Percentiles rank a stretch among this genome's conserved stretches.
phyloP scores from a whole-genome alignment of 2,797 vertebrate species.

The Chelon labrosus region DNA sequence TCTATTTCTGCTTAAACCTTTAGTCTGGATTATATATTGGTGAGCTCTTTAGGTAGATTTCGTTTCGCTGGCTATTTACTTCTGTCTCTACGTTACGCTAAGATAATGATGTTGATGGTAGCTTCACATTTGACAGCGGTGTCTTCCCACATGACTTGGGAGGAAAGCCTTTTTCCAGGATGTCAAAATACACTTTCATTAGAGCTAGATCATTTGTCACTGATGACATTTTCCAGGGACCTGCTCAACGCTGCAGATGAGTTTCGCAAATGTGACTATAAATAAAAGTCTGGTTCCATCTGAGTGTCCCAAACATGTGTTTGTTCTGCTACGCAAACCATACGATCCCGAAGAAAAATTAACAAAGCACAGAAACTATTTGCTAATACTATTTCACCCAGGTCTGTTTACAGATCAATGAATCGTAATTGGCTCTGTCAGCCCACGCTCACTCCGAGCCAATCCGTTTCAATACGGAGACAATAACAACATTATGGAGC shows the following conservation, averaged over 20 bases:
- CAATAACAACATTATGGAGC: conserved; percentile 77
- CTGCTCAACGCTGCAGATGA: too few species aligned
- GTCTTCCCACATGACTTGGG: too few species aligned
- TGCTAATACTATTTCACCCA: conserved; percentile 58
- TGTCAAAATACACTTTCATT: too few species aligned
- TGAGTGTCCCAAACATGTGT: not conserved
- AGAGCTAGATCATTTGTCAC: not conserved
- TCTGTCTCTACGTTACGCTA: too few species aligned
- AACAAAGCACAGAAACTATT: conserved; percentile 57
- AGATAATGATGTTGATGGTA: too few species aligned
- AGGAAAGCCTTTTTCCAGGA: too few species aligned
- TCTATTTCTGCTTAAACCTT: too few species aligned
- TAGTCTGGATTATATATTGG: too few species aligned
- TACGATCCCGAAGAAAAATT: conserved; percentile 41
- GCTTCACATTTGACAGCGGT: too few species aligned
- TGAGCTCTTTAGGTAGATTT: too few species aligned
- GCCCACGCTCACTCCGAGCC: conserved; percentile 55
- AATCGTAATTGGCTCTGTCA: conserved; percentile 73
- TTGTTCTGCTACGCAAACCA: conserved; percentile 15
- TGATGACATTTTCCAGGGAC: not conserved
- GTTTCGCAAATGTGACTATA: too few species aligned
- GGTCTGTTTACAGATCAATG: conserved; percentile 72
- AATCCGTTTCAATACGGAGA: conserved; percentile 72
- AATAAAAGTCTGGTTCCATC: not conserved
- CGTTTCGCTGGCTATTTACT: too few species aligned